phyloP scores from a whole-genome alignment of 2,113 vertebrate genomes.

The Pogonocichla stellata region DNA sequence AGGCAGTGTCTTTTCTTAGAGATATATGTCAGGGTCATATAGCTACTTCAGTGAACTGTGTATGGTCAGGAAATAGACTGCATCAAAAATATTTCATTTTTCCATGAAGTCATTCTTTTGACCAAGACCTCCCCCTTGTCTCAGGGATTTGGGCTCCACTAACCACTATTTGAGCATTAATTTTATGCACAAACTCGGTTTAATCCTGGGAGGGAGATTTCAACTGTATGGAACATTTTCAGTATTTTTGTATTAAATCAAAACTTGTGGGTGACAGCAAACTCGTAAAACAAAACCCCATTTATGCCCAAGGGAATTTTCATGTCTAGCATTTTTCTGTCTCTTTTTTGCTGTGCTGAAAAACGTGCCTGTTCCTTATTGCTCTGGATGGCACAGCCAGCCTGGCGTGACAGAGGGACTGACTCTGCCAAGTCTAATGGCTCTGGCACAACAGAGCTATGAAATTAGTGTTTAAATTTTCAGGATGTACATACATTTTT shows the following conservation, averaged over 20 bases:
- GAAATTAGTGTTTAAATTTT: background rate
- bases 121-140: background rate
- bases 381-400: background rate
- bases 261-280: background rate
- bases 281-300: background rate
- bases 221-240: background rate
- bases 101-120: slow-evolving; percentile 1
- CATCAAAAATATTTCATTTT: slow-evolving; percentile 33
- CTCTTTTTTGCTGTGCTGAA: background rate
- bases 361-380: background rate
- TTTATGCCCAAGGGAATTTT: background rate
- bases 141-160: background rate
- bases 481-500: background rate
- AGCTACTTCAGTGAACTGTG: slow-evolving; percentile 49
- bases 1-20: slow-evolving; percentile 44
- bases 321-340: background rate
- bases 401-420: background rate
- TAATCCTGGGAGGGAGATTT: background rate
- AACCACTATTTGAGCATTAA: background rate
- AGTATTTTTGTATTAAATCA: background rate
- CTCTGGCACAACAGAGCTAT: background rate
- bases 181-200: background rate
- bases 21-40: slow-evolving; percentile 24
- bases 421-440: background rate
- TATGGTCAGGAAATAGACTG: slow-evolving; percentile 1